phyloP scores from a whole-genome alignment of 1,140 invertebrate species.

The Papilio helenus region DNA sequence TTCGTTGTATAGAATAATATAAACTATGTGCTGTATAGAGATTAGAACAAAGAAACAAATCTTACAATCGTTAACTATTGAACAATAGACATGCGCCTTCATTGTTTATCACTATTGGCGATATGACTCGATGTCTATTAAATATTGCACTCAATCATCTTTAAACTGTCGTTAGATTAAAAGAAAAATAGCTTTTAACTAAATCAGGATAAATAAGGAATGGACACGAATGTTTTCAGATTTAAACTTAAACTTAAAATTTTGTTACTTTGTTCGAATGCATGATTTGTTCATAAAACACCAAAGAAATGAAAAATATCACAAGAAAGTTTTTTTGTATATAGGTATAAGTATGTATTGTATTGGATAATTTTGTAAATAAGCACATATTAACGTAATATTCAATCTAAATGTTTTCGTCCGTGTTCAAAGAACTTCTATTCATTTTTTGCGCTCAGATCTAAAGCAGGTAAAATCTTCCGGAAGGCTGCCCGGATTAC shows the following conservation, averaged over 20 bases:
- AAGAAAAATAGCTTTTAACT: neutral
- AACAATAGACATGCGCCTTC: neutral
- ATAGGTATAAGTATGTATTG: too few species aligned
- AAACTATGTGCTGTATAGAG: neutral
- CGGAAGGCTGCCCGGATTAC: slow-evolving; percentile 33
- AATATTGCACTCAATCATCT: too few species aligned
- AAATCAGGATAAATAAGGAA: neutral
- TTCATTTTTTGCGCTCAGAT: slow-evolving; percentile 23
- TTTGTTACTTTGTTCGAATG: too few species aligned
- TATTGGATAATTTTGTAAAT: too few species aligned
- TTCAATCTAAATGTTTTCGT: slow-evolving; percentile 9
- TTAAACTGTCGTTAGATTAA: too few species aligned
- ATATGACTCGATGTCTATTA: neutral
- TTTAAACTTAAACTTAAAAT: too few species aligned
- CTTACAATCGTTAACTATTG: slow-evolving; percentile 1
- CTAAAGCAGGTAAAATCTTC: slow-evolving; percentile 32
- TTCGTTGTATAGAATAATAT: neutral
- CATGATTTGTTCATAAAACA: too few species aligned
- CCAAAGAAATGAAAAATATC: too few species aligned
- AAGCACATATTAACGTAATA: neutral
- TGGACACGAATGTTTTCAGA: too few species aligned
- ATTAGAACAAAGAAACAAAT: slow-evolving; percentile 1
- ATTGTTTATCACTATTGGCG: neutral
- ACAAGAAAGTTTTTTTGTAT: too few species aligned
- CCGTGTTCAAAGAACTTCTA: slow-evolving; percentile 19